Conservation (phyloP, 2,888 invertebrate genomes). For the Caenorhabditis virilis region DNA sequence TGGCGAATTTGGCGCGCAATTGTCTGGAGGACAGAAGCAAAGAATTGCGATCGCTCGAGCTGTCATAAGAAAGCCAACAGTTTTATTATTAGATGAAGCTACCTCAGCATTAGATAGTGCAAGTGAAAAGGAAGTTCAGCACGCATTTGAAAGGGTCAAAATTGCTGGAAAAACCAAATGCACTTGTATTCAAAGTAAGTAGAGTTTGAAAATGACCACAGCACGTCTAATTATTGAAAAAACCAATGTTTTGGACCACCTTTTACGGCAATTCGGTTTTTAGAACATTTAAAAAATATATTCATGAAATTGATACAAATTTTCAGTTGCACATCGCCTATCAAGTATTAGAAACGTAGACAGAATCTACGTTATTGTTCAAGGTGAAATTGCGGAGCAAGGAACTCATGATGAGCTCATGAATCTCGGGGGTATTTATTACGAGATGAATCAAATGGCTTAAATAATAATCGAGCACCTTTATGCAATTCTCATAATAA, state of each 20-base stretch:
- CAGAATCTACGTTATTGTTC: conserved; percentile 71
- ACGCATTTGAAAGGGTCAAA: conserved; percentile 29
- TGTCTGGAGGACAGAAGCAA: conserved; percentile 87
- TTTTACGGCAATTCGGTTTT: too few relatives aligned
- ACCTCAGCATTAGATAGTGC: conserved; percentile 63
- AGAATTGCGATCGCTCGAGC: conserved; percentile 85
- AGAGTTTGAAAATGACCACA: too few relatives aligned
- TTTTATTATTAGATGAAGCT: conserved; percentile 64
- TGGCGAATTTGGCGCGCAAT: conserved; percentile 80
- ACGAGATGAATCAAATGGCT: conserved; percentile 59
- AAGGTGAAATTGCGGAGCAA: conserved; percentile 63
- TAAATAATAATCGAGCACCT: too few relatives aligned
- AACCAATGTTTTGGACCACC: too few relatives aligned
- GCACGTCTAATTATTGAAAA: too few relatives aligned
- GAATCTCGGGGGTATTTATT: conserved; percentile 58
- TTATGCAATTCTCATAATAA: too few relatives aligned
- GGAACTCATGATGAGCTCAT: conserved; percentile 61
- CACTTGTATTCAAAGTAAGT: conserved; percentile 60
- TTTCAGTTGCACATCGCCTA: conserved; percentile 71
- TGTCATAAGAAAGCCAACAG: conserved; percentile 72
- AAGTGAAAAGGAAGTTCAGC: conserved; percentile 51
- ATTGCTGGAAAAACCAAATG: conserved; percentile 38
- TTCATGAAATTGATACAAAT: neutral
- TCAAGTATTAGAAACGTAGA: conserved; percentile 73
- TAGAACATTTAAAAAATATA: neutral